Evolutionary conservation across 2,113 vertebrate genomes (phyloP), one percentile per base, ranked within the genome.

Genomic region (Helogale parvula): DNA sequence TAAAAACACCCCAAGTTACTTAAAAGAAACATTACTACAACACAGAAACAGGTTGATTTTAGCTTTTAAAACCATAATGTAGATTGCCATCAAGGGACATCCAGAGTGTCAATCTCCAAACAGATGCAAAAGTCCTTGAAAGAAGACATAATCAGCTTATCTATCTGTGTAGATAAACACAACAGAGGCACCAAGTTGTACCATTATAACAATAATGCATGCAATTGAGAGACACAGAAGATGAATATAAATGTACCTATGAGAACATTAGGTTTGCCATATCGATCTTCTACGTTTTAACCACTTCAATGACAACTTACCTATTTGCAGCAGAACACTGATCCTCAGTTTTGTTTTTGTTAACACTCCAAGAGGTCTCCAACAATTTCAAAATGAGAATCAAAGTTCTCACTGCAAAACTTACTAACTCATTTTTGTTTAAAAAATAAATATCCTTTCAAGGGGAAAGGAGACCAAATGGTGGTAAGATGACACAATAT

Each of bases 41-140:
- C 19, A 50, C 14, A 66, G 45, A 90, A 74, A 71, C 4, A 91
- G 33, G 54, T 17, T 79, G 15, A 31, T 57, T 86, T 80, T 69
- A 57, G 45, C 29, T 92, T 92, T 88, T 38, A 93, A 85, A 57
- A 91, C 83, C 86, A 89, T 38, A 93, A 86, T 63, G 92, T 38
- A 31, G 35, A 63, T 77, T 29, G 63, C 8, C 84, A 66, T 54
- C 60, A 93, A 88, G 19, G 33, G 77, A 86, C 11, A 88, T 19
- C 35, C 71, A 92, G 15, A 90, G 21, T 41, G 17, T 69, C 74
- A 94, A 27, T 80, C 27, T 10, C 31, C 25, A 33, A 23, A 4
- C 29, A 47, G 25, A 93, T 47, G n/a, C 77, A 72, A 93, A 96
- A 57, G 80, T 83, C 11, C 38, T 82, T 92, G 15, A 93, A 13